These are phyloP conservation scores for Protobothrops flavoviridis DNA, from an alignment of 2,113 vertebrate genomes.

Conservation along the genomic window DNA sequence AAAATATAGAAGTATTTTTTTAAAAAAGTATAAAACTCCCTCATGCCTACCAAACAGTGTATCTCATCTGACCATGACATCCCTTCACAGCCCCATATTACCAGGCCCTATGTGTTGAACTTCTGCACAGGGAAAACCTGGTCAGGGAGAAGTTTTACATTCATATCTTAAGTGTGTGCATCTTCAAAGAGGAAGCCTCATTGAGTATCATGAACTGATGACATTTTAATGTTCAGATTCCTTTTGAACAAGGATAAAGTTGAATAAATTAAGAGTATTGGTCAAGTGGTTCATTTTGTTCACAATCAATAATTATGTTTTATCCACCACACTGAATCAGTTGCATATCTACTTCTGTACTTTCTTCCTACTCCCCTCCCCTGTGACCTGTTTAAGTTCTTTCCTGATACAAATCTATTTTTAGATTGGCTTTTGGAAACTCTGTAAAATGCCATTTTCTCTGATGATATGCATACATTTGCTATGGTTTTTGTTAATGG, in stretches of 20 bases:
- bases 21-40: background rate
- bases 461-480: background rate
- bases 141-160: background rate
- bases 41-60: background rate
- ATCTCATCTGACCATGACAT: background rate
- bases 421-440: background rate
- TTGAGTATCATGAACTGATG: background rate
- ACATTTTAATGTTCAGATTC: background rate
- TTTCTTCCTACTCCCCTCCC: background rate
- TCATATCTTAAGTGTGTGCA: background rate
- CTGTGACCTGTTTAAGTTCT: background rate
- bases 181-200: background rate
- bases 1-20: slow-evolving; percentile 1
- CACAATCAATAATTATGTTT: background rate
- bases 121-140: background rate
- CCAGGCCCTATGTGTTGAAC: background rate
- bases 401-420: background rate
- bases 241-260: background rate
- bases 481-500: background rate
- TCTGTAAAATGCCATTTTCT: background rate
- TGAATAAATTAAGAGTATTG: background rate
- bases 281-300: background rate
- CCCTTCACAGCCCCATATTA: background rate
- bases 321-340: background rate
- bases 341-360: background rate